Base-by-base conservation (phyloP, 2,797 vertebrate genomes). In the Poecile montanus region DNA sequence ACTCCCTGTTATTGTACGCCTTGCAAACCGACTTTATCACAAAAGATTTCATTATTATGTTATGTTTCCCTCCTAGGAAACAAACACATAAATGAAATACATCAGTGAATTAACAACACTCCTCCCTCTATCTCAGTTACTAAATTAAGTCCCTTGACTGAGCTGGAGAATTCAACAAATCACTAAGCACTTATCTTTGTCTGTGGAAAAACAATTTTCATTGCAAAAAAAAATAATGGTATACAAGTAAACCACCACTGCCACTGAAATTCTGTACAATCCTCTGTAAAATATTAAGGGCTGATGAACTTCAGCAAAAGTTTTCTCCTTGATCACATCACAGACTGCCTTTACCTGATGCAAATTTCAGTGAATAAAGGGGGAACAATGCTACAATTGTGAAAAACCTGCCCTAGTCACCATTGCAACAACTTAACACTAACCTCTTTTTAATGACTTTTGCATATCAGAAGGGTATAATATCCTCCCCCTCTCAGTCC, bases 101-200 rank as follows among this genome's bases (percentile, higher is more conserved):
- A 77, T 92, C 68, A 95, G 54, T 89, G 91, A 95, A 97, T 95
- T 95, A 97, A 95, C 79, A 97, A 95, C 65, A 53, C 23, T 92
- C 21, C 48, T 91, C 67, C 62, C 88, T 73, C 54, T 8, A 38
- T 54, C 89, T 95, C 83, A 89, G 78, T 96, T 97, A 94, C 50
- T 94, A 96, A 97, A 97, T 95, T 82, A 94, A 92, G 65, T 79
- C 82, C 74, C 61, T 91, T 93, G 93, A 96, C 83, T 60, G 50
- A 87, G 56, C 50, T 94, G 86, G 89, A 85, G 50, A 54, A 17
- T 73, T 80, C n/a, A 87, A 71, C 42, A 88, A 91, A 73, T 62
- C 61, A 76, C 60, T 75, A 66, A 63, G 19, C 25, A 25, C 51
- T 54, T 30, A 34, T 82, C 45, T 89, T 71, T 16, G 27, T 53